A percentile compares a stretch with the other conserved stretches of the same genome.
These are phyloP conservation scores for Acrobasis suavella DNA, from an alignment of 2,888 invertebrate genomes.

Conservation along the genomic window DNA sequence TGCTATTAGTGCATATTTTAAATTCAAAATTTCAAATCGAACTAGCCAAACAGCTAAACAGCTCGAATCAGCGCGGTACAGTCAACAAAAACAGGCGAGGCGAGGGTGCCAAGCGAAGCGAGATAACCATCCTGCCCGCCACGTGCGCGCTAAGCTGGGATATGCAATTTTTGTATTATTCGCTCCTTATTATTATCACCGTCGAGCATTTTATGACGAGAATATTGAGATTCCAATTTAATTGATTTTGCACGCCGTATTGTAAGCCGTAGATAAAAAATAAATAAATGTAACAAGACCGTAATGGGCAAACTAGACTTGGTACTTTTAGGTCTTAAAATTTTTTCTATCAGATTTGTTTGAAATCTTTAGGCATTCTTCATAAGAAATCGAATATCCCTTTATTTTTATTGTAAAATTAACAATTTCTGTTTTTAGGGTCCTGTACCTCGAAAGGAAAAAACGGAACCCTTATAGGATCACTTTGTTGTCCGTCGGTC, in stretches of 20 bases:
- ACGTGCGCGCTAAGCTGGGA: constrained; percentile 65
- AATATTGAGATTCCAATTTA: constrained; percentile 22
- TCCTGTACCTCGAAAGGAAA: too few species aligned
- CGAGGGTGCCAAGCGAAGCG: constrained; percentile 69
- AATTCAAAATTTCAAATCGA: constrained; percentile 11
- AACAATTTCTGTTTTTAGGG: too few species aligned
- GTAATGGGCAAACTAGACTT: too few species aligned
- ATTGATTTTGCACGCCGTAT: constrained; percentile 1
- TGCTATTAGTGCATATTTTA: background rate
- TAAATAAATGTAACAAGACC: too few species aligned
- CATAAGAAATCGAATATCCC: too few species aligned
- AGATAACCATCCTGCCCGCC: constrained; percentile 64
- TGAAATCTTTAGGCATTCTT: too few species aligned
- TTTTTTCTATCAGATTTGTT: too few species aligned
- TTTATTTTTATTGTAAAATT: too few species aligned
- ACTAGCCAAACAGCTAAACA: constrained; percentile 19
- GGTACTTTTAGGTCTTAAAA: too few species aligned
- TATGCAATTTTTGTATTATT: constrained; percentile 68
- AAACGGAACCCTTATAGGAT: too few species aligned
- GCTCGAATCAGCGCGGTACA: constrained; percentile 16
- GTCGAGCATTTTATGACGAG: constrained; percentile 51
- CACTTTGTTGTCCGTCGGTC: too few species aligned
- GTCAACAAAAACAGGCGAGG: constrained; percentile 26
- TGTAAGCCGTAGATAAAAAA: background rate
- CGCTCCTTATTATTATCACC: constrained; percentile 56